These are phyloP conservation scores for Sphaerodactylus townsendi DNA, from an alignment of 2,113 vertebrate genomes.

Conservation along the genomic window DNA sequence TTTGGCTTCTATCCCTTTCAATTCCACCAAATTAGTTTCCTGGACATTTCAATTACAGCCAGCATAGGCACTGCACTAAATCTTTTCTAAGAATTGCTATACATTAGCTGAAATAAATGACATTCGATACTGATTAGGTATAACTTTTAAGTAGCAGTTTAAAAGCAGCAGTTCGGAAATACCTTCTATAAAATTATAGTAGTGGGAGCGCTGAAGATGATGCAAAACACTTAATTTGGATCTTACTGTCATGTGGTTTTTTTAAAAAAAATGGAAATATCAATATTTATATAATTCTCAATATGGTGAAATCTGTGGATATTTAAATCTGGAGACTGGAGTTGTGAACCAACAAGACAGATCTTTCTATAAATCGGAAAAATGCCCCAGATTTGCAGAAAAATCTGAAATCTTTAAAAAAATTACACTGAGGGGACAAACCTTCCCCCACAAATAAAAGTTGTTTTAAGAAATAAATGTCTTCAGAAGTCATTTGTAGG, in stretches of 20 bases:
- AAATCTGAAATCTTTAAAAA: no score
- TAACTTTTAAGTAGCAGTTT: conserved; percentile 33
- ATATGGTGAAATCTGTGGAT: not conserved
- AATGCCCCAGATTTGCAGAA: no score
- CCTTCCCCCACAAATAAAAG: no score
- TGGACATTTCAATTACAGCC: conserved; percentile 34
- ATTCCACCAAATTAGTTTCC: conserved; percentile 25
- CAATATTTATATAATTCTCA: not conserved
- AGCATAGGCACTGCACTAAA: conserved; percentile 10
- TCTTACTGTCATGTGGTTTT: not conserved
- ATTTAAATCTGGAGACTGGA: no score
- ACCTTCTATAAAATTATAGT: not conserved
- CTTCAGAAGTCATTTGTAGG: no score
- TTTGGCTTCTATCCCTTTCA: conserved; percentile 11
- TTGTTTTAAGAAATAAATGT: no score
- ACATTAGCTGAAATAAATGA: not conserved
- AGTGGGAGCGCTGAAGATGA: not conserved
- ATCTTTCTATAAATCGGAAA: no score
- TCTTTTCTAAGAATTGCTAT: not conserved
- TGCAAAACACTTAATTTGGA: not conserved
- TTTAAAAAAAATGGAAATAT: not conserved
- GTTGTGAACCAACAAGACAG: no score
- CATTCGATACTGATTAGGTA: conserved; percentile 19
- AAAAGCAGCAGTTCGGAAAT: not conserved
- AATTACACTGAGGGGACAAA: no score